Evolutionary conservation across 2,797 vertebrate species (phyloP).

Genomic region (Mus spretus): DNA sequence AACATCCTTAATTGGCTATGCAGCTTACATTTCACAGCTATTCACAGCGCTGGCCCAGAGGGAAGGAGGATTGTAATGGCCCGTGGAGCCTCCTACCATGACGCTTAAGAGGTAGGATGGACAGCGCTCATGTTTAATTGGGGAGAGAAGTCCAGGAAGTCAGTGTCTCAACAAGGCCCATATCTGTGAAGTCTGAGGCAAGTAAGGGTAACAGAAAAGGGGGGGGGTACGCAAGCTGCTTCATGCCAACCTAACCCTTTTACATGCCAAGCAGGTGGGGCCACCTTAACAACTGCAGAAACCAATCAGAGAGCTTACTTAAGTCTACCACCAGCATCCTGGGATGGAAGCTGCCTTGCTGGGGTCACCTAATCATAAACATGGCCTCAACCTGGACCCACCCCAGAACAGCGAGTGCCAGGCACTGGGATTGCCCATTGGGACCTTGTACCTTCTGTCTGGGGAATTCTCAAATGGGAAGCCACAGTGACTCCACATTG

Average conservation of each 20-base stretch:
- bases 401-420: neutral
- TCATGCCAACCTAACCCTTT: slow-evolving; percentile 84
- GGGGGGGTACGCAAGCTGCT: slow-evolving; percentile 67
- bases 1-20: neutral
- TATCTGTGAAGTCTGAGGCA: neutral
- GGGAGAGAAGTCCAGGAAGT: neutral
- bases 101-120: neutral
- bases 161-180: neutral
- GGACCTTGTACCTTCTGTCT: neutral
- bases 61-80: neutral
- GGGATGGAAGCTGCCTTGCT: neutral
- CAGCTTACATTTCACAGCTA: neutral
- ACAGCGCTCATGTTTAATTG: neutral
- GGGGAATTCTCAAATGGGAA: neutral
- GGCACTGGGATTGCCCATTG: neutral
- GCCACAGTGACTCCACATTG: neutral
- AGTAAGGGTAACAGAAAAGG: slow-evolving; percentile 67
- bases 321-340: neutral
- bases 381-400: neutral
- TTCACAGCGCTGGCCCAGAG: neutral
- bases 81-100: neutral
- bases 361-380: neutral
- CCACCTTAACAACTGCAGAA: slow-evolving; percentile 47
- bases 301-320: neutral
- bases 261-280: slow-evolving; percentile 69